Evolutionary conservation across 2,797 vertebrate species (phyloP).

Genomic region (Liparis tanakae): DNA sequence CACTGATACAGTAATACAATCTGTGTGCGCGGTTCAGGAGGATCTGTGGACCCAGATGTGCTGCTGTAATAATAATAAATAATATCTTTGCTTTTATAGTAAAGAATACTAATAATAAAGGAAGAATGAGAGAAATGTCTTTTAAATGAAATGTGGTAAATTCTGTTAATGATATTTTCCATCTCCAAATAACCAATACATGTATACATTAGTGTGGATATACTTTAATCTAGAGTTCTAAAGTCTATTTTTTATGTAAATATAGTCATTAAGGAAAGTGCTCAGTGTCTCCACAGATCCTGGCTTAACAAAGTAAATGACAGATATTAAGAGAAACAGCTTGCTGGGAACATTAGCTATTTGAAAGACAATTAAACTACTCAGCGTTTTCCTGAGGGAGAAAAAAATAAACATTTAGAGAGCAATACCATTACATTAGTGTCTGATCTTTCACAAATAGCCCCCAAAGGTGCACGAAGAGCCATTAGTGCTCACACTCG

Average conservation of each 20-base stretch:
- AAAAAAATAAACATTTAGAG: conserved; percentile 7
- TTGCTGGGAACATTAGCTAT: conserved; percentile 7
- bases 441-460: conserved; percentile 27
- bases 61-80: conserved; percentile 10
- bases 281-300: not conserved
- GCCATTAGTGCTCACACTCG: not conserved
- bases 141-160: not conserved
- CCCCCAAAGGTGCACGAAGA: conserved; percentile 17
- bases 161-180: not conserved
- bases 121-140: not conserved
- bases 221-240: not conserved
- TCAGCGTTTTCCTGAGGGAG: not conserved
- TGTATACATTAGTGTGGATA: not conserved
- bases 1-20: conserved; percentile 40
- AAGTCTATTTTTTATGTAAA: not conserved
- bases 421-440: conserved; percentile 15
- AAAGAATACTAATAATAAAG: not conserved
- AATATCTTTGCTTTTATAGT: not conserved
- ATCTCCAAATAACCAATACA: not conserved
- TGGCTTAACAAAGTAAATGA: not conserved
- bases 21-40: conserved; percentile 29
- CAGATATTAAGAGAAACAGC: conserved; percentile 6
- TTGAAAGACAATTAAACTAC: conserved; percentile 4
- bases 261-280: not conserved
- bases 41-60: conserved; percentile 10